Percentiles rank a stretch among this genome's conserved stretches.
Evolutionary conservation across 2,797 vertebrate genomes (phyloP).

Genomic region (Synaphobranchus kaupii): DNA sequence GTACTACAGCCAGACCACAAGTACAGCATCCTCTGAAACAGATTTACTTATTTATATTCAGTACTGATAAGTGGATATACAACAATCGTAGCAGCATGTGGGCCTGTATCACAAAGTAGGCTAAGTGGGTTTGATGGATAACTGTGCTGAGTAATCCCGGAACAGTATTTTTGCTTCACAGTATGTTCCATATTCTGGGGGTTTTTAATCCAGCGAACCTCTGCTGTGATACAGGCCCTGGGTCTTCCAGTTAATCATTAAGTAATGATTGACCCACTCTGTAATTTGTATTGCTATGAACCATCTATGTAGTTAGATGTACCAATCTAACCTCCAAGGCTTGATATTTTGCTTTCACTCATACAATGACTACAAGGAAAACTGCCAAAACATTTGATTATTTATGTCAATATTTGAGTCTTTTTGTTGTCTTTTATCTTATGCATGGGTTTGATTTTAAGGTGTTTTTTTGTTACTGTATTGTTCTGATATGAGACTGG

Average conservation of each 20-base stretch:
- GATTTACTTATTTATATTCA: background rate
- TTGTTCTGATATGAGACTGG: no score
- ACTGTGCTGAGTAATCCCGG: no score
- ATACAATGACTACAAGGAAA: background rate
- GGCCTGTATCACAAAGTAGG: no score
- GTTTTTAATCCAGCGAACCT: no score
- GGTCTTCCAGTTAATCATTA: background rate
- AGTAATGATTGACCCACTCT: background rate
- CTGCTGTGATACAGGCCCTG: background rate
- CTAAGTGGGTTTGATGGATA: no score
- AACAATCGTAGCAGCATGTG: no score
- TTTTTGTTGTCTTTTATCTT: background rate
- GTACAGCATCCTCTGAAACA: background rate
- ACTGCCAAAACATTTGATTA: background rate
- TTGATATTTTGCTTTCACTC: background rate
- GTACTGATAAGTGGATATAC: background rate
- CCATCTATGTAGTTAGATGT: background rate
- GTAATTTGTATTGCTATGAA: background rate
- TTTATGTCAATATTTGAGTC: background rate
- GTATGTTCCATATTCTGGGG: no score
- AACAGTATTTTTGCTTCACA: no score
- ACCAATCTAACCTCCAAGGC: background rate
- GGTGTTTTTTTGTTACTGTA: no score
- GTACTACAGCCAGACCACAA: background rate
- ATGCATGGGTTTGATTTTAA: no score